phyloP scores from a whole-genome alignment of 1,140 invertebrate genomes.

The Microvelia longipes region DNA sequence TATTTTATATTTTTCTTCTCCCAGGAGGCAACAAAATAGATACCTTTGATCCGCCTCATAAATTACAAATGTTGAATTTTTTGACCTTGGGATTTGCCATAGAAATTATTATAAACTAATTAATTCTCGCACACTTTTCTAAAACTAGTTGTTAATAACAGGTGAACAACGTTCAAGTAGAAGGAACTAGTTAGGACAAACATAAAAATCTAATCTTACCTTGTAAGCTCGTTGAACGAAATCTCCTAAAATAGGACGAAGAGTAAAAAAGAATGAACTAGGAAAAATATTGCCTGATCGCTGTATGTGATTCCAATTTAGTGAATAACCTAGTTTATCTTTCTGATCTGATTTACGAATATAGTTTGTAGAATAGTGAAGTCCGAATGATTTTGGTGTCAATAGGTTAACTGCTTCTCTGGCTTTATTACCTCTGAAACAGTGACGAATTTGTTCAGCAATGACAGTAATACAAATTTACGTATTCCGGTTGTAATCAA shows the following conservation, averaged over 20 bases:
- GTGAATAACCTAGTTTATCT: conserved; percentile 21
- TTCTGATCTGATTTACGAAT: conserved; percentile 24
- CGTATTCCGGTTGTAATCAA: too few species aligned
- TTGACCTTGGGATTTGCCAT: too few species aligned
- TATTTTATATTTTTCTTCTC: too few species aligned
- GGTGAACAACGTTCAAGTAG: too few species aligned
- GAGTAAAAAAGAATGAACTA: conserved; percentile 29
- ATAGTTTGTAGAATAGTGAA: conserved; percentile 34
- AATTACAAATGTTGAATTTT: too few species aligned
- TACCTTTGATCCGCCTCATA: too few species aligned
- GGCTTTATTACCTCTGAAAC: conserved; percentile 37
- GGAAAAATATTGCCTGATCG: conserved; percentile 39
- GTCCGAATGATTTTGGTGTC: conserved; percentile 35
- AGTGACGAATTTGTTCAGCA: too few species aligned
- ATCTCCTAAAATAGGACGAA: conserved; percentile 31
- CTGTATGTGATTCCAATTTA: conserved; percentile 32
- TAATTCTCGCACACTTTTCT: conserved; percentile 26
- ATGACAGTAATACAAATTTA: too few species aligned
- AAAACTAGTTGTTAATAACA: too few species aligned
- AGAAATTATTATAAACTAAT: conserved; percentile 12
- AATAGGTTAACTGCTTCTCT: conserved; percentile 36
- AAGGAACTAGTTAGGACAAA: too few species aligned
- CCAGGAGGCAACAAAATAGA: too few species aligned
- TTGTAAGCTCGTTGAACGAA: background rate
- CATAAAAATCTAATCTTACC: background rate